Evolutionary conservation across 92 coral and sea anemone species (phyloP), one percentile per base, ranked within the genome.

Genomic region (Siderastrea radians): DNA sequence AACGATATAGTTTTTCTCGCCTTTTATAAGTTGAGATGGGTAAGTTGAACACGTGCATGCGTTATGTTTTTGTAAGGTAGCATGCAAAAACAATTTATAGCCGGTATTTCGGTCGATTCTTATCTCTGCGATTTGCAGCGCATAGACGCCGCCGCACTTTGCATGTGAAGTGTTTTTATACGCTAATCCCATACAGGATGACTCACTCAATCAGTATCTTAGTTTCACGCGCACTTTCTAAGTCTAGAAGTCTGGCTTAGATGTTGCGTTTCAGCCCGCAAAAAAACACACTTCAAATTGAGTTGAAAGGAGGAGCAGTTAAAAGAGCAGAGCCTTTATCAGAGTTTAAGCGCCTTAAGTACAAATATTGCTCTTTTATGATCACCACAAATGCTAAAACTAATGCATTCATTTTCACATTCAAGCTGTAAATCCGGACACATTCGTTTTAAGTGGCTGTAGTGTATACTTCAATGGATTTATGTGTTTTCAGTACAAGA

Each of bases 251-350:
- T n/a, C 57, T 15, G 58, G 10, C 17, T 7, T 4, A 17, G 57
- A 11, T 12, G 68, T 69, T 44, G 49, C 45, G n/a, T 26, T 70
- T 55, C 26, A 10, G 66, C 57, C 58, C 68, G 3, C 49, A 16
- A 57, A 48, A 58, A 82, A 69, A 57, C 70, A 82, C 77, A 69
- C 86, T 82, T 82, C 46, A 69, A 8, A 46, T 26, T 1, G 50
- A 82, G 78, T 68, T 69, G 57, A n/a, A 82, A 19, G 86, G 86
- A 69, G 86, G 86, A 14, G 86, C 69, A 57, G 78, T 43, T 65
- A 11, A 2, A 45, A 69, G 86, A 69, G 86, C 69, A 49, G 71
- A 26, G 57, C 57, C 78, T 69, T 82, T 82, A 71, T 82, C 53
- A 9, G 66, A 69, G 17, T 82, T 72, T 82, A 5, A 82, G 77